phyloP scores from a whole-genome alignment of 2,888 invertebrate genomes.

The Phaonia tiefii region DNA sequence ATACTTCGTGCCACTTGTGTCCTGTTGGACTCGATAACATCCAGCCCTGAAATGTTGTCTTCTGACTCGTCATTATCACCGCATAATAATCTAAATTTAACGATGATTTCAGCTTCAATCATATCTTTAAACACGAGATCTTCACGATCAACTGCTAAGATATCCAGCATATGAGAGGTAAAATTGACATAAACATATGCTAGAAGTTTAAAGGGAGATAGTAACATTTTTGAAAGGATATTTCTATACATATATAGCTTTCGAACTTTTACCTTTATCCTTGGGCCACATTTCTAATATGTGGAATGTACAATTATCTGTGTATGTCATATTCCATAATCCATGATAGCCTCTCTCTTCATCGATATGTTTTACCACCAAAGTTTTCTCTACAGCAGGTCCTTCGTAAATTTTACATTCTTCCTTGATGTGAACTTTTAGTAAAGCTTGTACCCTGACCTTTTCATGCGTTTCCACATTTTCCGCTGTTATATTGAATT shows the following conservation, averaged over 20 bases:
- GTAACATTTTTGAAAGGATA: background rate
- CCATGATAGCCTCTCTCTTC: constrained; percentile 69
- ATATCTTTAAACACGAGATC: constrained; percentile 67
- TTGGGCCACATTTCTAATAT: constrained; percentile 68
- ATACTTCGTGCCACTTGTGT: constrained; percentile 14
- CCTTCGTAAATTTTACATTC: constrained; percentile 68
- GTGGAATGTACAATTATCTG: constrained; percentile 68
- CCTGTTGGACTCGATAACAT: background rate
- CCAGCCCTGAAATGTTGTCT: background rate
- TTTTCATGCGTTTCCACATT: constrained; percentile 57
- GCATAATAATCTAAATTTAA: constrained; percentile 69
- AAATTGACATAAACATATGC: constrained; percentile 70
- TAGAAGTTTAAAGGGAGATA: constrained; percentile 50
- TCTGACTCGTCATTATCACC: background rate
- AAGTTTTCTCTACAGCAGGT: constrained; percentile 66
- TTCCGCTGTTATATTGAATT: constrained; percentile 68
- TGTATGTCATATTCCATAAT: constrained; percentile 65
- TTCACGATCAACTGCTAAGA: constrained; percentile 72
- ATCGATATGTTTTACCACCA: constrained; percentile 70
- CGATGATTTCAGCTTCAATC: constrained; percentile 69
- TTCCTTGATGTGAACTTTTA: constrained; percentile 66
- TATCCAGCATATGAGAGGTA: constrained; percentile 68
- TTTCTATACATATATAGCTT: too few species aligned
- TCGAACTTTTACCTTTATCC: constrained; percentile 67
- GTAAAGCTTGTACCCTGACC: constrained; percentile 55